Evolutionary conservation across 2,888 invertebrate species (phyloP).

Genomic region (Drosophila paramelanica): DNA sequence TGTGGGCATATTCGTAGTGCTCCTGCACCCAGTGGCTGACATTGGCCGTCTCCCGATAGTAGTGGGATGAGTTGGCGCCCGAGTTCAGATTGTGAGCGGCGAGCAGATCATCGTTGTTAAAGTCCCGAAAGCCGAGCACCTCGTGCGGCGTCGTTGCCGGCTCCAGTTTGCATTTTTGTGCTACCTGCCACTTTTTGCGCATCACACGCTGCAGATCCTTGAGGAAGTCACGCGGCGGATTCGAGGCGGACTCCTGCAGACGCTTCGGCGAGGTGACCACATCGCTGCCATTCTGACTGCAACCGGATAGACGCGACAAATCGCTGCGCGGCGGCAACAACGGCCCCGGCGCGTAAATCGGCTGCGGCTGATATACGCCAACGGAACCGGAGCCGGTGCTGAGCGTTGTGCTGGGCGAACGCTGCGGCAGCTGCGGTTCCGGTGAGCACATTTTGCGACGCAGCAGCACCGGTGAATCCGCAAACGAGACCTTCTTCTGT

Average conservation of each 20-base stretch:
- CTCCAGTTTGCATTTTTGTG: conserved; percentile 95
- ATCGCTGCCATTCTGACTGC: conserved; percentile 75
- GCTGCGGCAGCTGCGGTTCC: conserved; percentile 78
- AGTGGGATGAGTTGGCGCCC: conserved; percentile 82
- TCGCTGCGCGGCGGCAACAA: conserved; percentile 92
- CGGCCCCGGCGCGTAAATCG: conserved; percentile 85
- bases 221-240: conserved; percentile 92
- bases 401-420: conserved; percentile 68
- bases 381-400: conserved; percentile 20
- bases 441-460: conserved; percentile 85
- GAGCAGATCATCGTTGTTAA: conserved; percentile 86
- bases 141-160: conserved; percentile 95
- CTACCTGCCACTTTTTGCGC: conserved; percentile 97
- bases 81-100: conserved; percentile 82
- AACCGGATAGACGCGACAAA: conserved; percentile 89
- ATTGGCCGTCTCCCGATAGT: conserved; percentile 87
- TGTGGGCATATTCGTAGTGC: conserved; percentile 87
- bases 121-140: conserved; percentile 95
- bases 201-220: conserved; percentile 96
- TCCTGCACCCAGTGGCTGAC: conserved; percentile 96
- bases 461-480: conserved; percentile 84
- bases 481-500: conserved; percentile 84
- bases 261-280: conserved; percentile 91
- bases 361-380: conserved; percentile 45
- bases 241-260: conserved; percentile 89